Conservation (phyloP, 2,797 vertebrate species). For the Lithobates pipiens region DNA sequence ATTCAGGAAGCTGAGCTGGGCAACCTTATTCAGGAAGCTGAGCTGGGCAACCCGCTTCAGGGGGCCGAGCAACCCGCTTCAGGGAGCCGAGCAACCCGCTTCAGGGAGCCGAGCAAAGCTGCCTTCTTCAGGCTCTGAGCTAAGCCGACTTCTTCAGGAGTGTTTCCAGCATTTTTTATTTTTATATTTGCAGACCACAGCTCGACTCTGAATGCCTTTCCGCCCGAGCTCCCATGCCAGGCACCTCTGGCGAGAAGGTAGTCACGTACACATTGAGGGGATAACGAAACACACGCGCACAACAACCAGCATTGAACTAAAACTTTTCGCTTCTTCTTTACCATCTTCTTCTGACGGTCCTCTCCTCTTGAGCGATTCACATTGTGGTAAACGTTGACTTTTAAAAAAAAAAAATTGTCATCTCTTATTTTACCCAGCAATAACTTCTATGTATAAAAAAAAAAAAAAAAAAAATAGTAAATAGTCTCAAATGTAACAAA, state of each 20-base stretch:
- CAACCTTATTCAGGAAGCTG: no score
- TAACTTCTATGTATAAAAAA: conserved; percentile 9
- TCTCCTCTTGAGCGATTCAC: conserved; percentile 66
- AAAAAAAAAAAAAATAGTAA: conserved; percentile 1
- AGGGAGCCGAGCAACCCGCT: no score
- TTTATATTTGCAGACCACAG: no score
- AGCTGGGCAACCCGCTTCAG: no score
- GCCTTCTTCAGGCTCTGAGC: no score
- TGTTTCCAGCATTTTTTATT: no score
- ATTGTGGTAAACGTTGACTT: conserved; percentile 73
- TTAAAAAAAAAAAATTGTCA: not conserved
- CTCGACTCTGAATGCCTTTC: not conserved
- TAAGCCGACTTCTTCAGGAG: no score
- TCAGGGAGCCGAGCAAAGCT: no score
- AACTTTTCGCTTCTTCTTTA: not conserved
- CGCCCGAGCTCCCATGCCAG: not conserved
- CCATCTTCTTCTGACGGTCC: conserved; percentile 23
- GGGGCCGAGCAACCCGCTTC: no score
- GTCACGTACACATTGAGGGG: not conserved
- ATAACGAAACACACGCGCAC: not conserved
- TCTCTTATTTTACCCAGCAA: not conserved
- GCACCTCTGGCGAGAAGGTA: not conserved
- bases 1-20: no score
- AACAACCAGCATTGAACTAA: not conserved
- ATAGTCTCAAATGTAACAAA: conserved; percentile 64